Percentiles rank a stretch among this genome's conserved stretches.
phyloP scores from a whole-genome alignment of 2,113 vertebrate genomes.

The Gobius niger region DNA sequence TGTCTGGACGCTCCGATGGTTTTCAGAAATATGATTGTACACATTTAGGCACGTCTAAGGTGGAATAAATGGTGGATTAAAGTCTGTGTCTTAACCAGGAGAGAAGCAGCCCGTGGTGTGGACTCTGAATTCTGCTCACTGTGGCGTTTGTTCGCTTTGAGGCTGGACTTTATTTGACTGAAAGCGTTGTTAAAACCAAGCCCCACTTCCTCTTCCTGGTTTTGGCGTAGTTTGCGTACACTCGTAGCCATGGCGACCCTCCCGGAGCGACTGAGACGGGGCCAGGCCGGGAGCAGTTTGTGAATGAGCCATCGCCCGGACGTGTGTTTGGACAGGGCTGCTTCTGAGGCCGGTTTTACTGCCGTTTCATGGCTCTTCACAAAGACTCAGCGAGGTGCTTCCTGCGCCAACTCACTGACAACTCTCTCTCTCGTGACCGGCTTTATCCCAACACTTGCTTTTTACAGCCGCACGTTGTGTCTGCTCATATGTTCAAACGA shows the following conservation, averaged over 20 bases:
- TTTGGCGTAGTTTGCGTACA: not conserved
- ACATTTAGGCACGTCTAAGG: too few relatives aligned
- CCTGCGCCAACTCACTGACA: not conserved
- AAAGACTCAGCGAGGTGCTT: not conserved
- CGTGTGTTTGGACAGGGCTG: too few relatives aligned
- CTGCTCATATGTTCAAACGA: too few relatives aligned
- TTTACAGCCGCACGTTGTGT: too few relatives aligned
- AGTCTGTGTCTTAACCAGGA: not conserved
- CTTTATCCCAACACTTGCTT: too few relatives aligned
- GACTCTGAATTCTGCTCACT: not conserved
- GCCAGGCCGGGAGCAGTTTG: constrained; percentile 17
- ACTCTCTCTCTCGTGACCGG: too few relatives aligned
- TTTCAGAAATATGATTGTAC: too few relatives aligned
- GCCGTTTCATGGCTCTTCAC: not conserved
- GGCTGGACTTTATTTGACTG: not conserved
- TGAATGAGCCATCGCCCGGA: too few relatives aligned
- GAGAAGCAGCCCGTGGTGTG: not conserved
- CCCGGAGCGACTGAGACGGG: constrained; percentile 19
- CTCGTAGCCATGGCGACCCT: not conserved
- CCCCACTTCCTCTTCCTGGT: not conserved
- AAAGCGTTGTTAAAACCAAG: not conserved
- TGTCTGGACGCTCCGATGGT: too few relatives aligned
- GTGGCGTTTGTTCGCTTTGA: not conserved
- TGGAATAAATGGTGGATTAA: not conserved
- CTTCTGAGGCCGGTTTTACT: not conserved